Evolutionary conservation across 1,140 invertebrate genomes (phyloP), one percentile per base, ranked within the genome.

Genomic region (Nebria ingens): DNA sequence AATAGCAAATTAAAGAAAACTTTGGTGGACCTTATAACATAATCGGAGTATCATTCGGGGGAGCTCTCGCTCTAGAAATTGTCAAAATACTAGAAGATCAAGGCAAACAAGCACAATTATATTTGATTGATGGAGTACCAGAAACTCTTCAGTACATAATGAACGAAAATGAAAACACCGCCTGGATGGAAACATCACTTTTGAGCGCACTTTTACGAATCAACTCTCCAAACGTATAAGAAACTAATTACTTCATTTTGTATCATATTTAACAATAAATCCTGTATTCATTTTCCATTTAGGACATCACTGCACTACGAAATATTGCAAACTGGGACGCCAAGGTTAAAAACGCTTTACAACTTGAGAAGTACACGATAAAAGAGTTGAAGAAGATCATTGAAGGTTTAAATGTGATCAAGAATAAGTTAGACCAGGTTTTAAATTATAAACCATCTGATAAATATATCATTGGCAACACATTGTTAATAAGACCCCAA

Each of bases 111-210:
- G 58, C 64, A 6, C 61, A 68, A 50, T 40, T 71, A 3, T 68
- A 65, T 22, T 63, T 69, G 17, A 56, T 71, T 1, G 70, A 72
- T 57, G 66, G 64, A 22, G 65, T 67, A 1, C 67, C 69, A n/a
- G 59, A 64, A 1, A 68, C 64, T 12, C 58, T 69, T 21, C 65
- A 66, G 53, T 52, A 9, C 4, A 11, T 45, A 12, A 17, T 45
- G 9, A 11, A 9, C 4, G 40, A 45, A 45, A 17, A 45, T 45
- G 15, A 17, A 9, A 9, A 45, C 17, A 17, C 17, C 17, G 15
- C 9, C 6, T 12, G 17, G 9, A 9, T 45, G 6, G 40, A 45
- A 45, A 45, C 17, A 17, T 12, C 15, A 12, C 40, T 45, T 45
- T 17, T 45, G 3, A 12, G 4, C 3, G 6, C 9, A 11, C 6